Conservation (phyloP, 2,797 vertebrate genomes). For the Tinamus major region DNA sequence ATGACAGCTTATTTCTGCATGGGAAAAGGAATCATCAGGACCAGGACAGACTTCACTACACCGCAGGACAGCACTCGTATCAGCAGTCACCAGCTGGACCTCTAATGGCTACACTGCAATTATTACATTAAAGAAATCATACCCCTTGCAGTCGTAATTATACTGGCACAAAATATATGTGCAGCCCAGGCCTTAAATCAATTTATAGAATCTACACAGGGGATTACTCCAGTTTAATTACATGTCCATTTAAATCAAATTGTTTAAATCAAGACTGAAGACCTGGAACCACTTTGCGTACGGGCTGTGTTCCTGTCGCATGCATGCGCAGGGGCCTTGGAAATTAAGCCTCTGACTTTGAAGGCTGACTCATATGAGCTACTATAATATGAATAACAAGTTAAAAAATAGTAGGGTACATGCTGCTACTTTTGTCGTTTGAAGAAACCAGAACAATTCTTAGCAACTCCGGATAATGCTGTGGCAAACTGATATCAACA, state of each 20-base stretch:
- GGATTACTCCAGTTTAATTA: background rate
- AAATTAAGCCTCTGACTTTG: background rate
- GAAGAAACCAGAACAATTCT: conserved; percentile 27
- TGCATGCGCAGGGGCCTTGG: background rate
- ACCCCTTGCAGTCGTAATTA: background rate
- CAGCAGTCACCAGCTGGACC: background rate
- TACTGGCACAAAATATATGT: background rate
- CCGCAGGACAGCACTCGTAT: background rate
- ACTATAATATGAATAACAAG: background rate
- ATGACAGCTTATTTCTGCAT: background rate
- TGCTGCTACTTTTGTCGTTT: background rate
- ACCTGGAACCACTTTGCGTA: background rate
- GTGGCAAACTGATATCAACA: background rate
- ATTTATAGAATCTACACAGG: background rate
- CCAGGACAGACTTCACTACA: background rate
- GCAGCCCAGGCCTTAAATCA: background rate
- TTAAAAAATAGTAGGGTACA: conserved; percentile 9
- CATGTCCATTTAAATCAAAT: background rate
- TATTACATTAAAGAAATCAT: background rate
- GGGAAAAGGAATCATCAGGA: background rate
- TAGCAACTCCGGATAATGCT: background rate
- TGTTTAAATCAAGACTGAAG: conserved; percentile 10
- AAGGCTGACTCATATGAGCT: background rate
- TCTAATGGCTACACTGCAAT: background rate
- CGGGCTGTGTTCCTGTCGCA: background rate